Percentiles rank a stretch among this genome's conserved stretches.
These are phyloP conservation scores for Trypoxylon attenuatum DNA, from an alignment of 2,888 invertebrate genomes.

Conservation along the genomic window DNA sequence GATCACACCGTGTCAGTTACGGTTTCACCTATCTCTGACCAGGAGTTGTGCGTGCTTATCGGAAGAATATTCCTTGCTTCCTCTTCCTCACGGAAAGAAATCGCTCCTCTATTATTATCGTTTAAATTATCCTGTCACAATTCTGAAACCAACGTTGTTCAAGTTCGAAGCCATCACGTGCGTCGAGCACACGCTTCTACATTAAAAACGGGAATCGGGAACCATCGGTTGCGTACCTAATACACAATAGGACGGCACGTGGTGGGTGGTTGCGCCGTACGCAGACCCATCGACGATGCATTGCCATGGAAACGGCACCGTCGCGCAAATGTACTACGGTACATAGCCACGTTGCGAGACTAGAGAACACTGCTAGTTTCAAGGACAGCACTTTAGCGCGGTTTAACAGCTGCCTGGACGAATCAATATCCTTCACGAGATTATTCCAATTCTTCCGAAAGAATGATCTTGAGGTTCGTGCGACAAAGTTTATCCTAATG, in stretches of 20 bases:
- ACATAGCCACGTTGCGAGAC: constrained; percentile 21
- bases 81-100: not conserved
- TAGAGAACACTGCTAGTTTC: constrained; percentile 36
- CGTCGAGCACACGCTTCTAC: no score
- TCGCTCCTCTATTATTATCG: not conserved
- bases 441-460: no score
- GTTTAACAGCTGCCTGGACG: constrained; percentile 20
- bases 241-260: constrained; percentile 16
- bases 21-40: constrained; percentile 25
- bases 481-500: no score
- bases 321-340: constrained; percentile 21
- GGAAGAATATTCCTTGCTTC: not conserved
- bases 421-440: constrained; percentile 29
- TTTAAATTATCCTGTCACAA: no score
- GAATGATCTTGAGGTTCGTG: no score
- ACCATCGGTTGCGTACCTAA: constrained; percentile 11
- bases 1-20: constrained; percentile 39
- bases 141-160: no score
- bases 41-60: not conserved
- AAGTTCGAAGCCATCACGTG: no score
- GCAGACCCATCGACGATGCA: constrained; percentile 46
- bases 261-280: constrained; percentile 30
- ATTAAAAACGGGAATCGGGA: constrained; percentile 8
- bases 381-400: constrained; percentile 34
- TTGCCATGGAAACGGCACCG: constrained; percentile 56